phyloP scores from a whole-genome alignment of 2,888 invertebrate species.

The Lepidochitona cinerea region DNA sequence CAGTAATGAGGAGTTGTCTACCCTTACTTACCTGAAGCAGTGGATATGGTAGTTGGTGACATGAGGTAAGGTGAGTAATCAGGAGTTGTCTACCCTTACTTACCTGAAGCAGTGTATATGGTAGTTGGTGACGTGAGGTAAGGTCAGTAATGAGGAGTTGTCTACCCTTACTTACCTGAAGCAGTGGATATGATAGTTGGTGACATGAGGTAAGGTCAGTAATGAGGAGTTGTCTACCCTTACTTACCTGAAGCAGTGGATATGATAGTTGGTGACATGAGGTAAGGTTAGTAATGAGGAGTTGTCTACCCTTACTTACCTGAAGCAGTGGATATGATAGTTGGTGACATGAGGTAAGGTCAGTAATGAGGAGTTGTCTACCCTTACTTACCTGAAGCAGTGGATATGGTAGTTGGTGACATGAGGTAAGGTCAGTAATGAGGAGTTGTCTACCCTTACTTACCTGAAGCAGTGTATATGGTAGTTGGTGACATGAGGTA shows the following conservation, averaged over 20 bases:
- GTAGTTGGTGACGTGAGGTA: too few relatives aligned
- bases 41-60: conserved; percentile 71
- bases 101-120: conserved; percentile 61
- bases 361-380: too few relatives aligned
- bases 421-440: too few relatives aligned
- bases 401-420: conserved; percentile 70
- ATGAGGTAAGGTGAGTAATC: too few relatives aligned
- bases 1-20: conserved; percentile 75
- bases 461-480: conserved; percentile 63
- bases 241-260: conserved; percentile 56
- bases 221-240: conserved; percentile 80
- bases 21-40: conserved; percentile 63
- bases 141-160: not conserved
- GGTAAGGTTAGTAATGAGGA: conserved; percentile 81
- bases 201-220: conserved; percentile 83
- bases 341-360: conserved; percentile 83
- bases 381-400: conserved; percentile 65
- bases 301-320: too few relatives aligned
- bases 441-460: too few relatives aligned
- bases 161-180: conserved; percentile 46
- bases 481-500: conserved; percentile 82
- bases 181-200: conserved; percentile 72
- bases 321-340: conserved; percentile 69
- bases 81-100: too few relatives aligned
- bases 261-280: conserved; percentile 77